Base-by-base conservation (phyloP, 2,888 invertebrate species). In the Coleophora flavipennella region DNA sequence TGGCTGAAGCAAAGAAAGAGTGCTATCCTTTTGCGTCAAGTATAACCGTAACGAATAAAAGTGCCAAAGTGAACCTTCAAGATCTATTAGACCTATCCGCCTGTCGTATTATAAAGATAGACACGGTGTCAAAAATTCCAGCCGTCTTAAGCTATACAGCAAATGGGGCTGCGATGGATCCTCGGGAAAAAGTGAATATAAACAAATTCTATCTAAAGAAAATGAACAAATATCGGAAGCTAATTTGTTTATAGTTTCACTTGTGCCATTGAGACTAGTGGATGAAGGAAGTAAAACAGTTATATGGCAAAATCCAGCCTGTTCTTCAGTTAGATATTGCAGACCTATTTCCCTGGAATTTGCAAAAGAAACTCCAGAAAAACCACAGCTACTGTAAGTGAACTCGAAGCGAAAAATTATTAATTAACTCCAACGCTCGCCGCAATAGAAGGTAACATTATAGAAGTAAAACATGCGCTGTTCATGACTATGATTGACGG, bases 291-390 rank as follows among this genome's bases (percentile, higher is more conserved):
- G 46, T 13, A 44, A 41, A 13, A 26, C 6, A 8, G 37, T 49
- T 20, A n/a, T 52, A 1, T 50, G 50, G 50, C 37, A 49, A 48
- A 55, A 52, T 45, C 51, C 51, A 2, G 40, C 40, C 9, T 43
- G 43, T 43, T 48, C 45, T 36, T 48, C 44, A 14, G 44, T 48
- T 8, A 13, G 43, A 10, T 46, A 41, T 38, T 49, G 46, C 31
- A 28, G 33, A 14, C 37, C 33, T 13, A 42, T 33, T 25, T 40
- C 20, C 1, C 29, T 40, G 31, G 42, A 42, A 37, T 43, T 43
- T 31, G 28, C 26, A 11, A 43, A 43, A 31, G 43, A 43, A 37
- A 43, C 43, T 31, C 44, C 46, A 2, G 41, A 44, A 28, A 46
- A 50, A 44, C 48, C 45, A 0, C 42, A 40, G n/a, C 39, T 35